These are phyloP conservation scores for Heliothis subflexa DNA, from an alignment of 1,140 invertebrate genomes.

Conservation along the genomic window DNA sequence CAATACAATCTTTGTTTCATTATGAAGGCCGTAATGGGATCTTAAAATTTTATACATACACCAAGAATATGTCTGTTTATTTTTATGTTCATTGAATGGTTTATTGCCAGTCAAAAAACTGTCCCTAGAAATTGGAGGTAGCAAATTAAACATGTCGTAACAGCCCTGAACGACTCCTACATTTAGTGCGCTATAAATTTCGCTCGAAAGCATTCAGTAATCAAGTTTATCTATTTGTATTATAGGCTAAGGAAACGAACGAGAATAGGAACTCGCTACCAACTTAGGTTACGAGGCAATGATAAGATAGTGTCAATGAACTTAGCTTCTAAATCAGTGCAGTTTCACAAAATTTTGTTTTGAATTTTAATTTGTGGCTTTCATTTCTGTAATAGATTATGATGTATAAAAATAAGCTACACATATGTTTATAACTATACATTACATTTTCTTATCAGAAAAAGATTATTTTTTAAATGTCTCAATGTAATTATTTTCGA, in stretches of 20 bases:
- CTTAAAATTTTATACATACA: too few species aligned
- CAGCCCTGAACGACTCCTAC: not conserved
- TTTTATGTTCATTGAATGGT: not conserved
- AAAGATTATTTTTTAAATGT: too few species aligned
- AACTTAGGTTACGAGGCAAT: not conserved
- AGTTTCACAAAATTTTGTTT: not conserved
- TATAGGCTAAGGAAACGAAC: conserved; percentile 26
- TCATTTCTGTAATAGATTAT: not conserved
- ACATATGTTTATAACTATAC: too few species aligned
- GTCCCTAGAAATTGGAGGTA: not conserved
- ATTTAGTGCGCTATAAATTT: conserved; percentile 1
- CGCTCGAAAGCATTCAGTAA: conserved; percentile 6
- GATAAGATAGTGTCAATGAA: conserved; percentile 33
- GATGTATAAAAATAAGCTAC: not conserved
- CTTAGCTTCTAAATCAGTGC: not conserved
- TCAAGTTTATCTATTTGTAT: conserved; percentile 32
- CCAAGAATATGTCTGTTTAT: too few species aligned
- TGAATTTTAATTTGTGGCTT: not conserved
- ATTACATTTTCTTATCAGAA: too few species aligned
- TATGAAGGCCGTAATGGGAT: too few species aligned
- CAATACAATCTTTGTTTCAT: too few species aligned
- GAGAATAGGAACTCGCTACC: not conserved
- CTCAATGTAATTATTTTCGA: too few species aligned
- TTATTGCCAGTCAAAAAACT: not conserved
- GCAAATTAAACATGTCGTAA: not conserved